Evolutionary conservation across 2,888 invertebrate genomes (phyloP).

Genomic region (Callosobruchus maculatus): DNA sequence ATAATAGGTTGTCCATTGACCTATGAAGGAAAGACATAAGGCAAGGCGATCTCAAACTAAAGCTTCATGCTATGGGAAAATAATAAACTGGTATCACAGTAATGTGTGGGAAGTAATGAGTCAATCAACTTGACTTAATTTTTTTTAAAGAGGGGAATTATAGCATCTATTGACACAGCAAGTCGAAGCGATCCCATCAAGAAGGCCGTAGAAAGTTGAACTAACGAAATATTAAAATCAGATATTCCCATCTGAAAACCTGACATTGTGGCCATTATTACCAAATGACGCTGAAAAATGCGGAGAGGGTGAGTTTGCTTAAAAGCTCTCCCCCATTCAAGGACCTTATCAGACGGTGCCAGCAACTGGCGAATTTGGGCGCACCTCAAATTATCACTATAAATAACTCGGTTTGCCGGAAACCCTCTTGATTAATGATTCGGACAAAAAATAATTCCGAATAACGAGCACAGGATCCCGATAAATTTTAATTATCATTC

Average conservation of each 20-base stretch:
- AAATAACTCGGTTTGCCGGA: constrained; percentile 24
- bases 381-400: constrained; percentile 23
- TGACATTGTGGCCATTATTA: not conserved
- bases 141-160: too few relatives aligned
- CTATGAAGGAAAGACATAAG: too few relatives aligned
- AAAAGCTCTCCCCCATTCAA: not conserved
- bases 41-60: too few relatives aligned
- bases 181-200: too few relatives aligned
- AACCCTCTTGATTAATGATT: constrained; percentile 22
- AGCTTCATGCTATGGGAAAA: too few relatives aligned
- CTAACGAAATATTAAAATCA: not conserved
- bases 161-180: too few relatives aligned
- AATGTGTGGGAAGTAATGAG: too few relatives aligned
- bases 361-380: constrained; percentile 14
- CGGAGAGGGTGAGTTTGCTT: not conserved
- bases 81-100: too few relatives aligned
- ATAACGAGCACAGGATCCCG: constrained; percentile 11
- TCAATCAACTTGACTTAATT: too few relatives aligned
- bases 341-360: constrained; percentile 9
- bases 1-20: too few relatives aligned
- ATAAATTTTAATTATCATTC: constrained; percentile 15
- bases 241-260: not conserved
- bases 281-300: not conserved
- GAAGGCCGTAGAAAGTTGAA: not conserved
- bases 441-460: constrained; percentile 17